These are phyloP conservation scores for Thermophis baileyi DNA, from an alignment of 2,113 vertebrate genomes.

Conservation along the genomic window DNA sequence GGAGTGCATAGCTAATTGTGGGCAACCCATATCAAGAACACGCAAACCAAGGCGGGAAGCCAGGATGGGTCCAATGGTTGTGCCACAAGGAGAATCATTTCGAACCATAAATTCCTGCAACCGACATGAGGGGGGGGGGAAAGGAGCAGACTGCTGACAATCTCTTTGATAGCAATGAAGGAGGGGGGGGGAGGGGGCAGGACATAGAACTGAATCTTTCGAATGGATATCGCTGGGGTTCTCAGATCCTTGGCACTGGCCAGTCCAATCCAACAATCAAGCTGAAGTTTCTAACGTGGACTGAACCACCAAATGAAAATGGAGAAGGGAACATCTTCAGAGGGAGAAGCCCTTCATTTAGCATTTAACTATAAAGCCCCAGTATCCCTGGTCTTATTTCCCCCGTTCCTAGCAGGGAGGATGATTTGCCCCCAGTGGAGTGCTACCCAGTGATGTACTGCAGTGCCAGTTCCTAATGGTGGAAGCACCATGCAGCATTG, in stretches of 20 bases:
- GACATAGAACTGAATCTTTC: not conserved
- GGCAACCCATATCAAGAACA: conserved; percentile 86
- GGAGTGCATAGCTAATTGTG: conserved; percentile 97
- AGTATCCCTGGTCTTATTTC: not conserved
- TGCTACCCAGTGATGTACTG: not conserved
- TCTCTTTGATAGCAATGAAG: not conserved
- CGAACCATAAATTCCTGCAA: conserved; percentile 93
- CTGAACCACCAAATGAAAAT: not conserved
- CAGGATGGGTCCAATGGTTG: conserved; percentile 93
- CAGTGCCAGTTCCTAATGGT: not conserved
- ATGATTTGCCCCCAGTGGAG: not conserved
- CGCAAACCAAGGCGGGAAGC: conserved; percentile 87
- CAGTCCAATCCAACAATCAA: accelerated
- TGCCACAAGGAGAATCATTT: conserved; percentile 88
- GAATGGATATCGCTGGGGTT: not conserved
- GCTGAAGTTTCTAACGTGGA: not conserved
- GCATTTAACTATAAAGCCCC: not conserved
- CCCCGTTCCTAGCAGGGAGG: not conserved
- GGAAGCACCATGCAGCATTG: not conserved
- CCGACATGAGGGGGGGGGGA: not conserved
- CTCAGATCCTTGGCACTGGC: not conserved
- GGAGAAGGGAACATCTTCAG: not conserved
- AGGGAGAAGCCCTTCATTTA: not conserved
- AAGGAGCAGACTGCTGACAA: not conserved
- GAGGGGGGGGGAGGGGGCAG: not conserved